Base-by-base conservation (phyloP, 2,888 invertebrate species). In the Unio delphinus region DNA sequence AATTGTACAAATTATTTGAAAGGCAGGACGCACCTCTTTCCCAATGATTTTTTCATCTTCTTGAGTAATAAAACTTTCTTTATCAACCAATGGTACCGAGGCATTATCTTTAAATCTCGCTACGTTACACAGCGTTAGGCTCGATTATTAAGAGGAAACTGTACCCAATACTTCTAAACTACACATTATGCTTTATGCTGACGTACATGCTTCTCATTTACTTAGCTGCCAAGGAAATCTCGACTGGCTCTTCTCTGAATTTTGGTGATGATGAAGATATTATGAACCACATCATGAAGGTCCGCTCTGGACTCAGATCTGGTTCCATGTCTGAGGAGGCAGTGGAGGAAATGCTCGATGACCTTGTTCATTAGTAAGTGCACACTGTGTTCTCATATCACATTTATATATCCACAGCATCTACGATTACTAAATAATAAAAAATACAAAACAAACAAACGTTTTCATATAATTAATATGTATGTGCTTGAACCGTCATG, bases 361-460 rank as follows among this genome's bases (percentile, higher is more conserved):
- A 77, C 61, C 74, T 77, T 60, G 73, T 77, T 74, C 67, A 69
- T 34, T 74, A 74, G 77, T 77, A 71, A 67, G 77, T 77, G 56
- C 61, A 55, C 54, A 65, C n/a, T 66, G 45, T 45, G 45, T 45
- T 11, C 45, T 45, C 11, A 11, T 45, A 11, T 45, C 45, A 45
- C 45, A 11, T 8, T 8, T 11, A 45, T 45, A 11, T 45, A 45
- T 45, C 45, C 45, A 45, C 45, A 45, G 34, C 34, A 34, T 28
- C 2, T 4, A 28, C 28, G 28, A 28, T 28, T 4, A 28, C 2
- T 3, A 28, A 28, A 28, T 3, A 28, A 28, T 3, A 28, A 28
- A 28, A 28, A 28, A 28, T 28, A 28, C 3, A 28, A 28, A 28
- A 28, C 28, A 4, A 28, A 28, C 28, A 28, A 28, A 28, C 28